A percentile compares a stretch with the other conserved stretches of the same genome.
phyloP scores from a whole-genome alignment of 2,888 invertebrate genomes.

The Atherix ibis region DNA sequence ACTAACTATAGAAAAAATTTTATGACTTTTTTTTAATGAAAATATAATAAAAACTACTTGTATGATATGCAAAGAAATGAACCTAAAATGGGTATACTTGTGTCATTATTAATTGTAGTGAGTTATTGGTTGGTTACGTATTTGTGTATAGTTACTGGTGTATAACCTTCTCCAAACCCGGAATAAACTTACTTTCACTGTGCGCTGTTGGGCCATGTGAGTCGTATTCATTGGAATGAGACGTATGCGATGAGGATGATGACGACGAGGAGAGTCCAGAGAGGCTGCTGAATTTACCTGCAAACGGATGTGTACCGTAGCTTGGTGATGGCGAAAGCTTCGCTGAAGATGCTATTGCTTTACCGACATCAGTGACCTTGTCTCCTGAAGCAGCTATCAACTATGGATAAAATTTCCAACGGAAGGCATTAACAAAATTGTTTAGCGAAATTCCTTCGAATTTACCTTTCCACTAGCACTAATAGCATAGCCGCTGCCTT shows the following conservation, averaged over 20 bases:
- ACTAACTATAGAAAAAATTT: too few relatives aligned
- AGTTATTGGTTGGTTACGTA: too few relatives aligned
- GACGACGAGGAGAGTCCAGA: conserved; percentile 2
- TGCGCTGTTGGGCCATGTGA: too few relatives aligned
- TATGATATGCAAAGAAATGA: too few relatives aligned
- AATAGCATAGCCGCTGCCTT: conserved; percentile 59
- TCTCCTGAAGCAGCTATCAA: conserved; percentile 64
- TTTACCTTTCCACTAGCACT: conserved; percentile 41
- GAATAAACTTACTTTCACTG: conserved; percentile 31
- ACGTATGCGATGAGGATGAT: conserved; percentile 1
- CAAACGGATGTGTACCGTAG: conserved; percentile 3
- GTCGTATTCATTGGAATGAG: too few relatives aligned
- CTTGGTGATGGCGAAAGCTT: conserved; percentile 37
- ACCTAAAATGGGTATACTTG: too few relatives aligned
- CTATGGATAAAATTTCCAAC: conserved; percentile 22
- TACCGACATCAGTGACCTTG: conserved; percentile 61
- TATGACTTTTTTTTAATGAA: too few relatives aligned
- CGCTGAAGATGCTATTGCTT: conserved; percentile 62
- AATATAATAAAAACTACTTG: too few relatives aligned
- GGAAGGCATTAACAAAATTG: not conserved
- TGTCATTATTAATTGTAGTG: too few relatives aligned
- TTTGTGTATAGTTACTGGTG: too few relatives aligned
- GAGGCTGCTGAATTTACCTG: conserved; percentile 5
- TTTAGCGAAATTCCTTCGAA: not conserved
- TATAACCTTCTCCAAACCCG: too few relatives aligned